Conservation (phyloP, 2,888 invertebrate species). For the Drosophila dives region DNA sequence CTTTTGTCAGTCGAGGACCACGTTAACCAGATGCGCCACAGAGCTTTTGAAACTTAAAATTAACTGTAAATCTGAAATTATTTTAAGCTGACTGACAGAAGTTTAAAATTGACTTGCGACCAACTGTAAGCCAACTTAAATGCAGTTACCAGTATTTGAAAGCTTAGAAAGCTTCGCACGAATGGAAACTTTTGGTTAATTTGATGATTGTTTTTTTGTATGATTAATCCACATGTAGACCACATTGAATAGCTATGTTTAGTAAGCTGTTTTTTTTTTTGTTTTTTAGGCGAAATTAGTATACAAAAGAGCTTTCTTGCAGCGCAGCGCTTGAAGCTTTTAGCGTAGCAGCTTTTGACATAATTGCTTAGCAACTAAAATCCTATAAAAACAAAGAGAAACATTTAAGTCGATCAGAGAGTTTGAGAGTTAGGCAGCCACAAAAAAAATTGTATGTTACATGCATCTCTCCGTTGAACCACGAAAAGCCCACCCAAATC, state of each 20-base stretch:
- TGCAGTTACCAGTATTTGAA: slow-evolving; percentile 14
- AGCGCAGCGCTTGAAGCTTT: slow-evolving; percentile 76
- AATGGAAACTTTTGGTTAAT: slow-evolving; percentile 43
- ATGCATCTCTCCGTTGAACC: slow-evolving; percentile 51
- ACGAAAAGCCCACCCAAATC: background rate
- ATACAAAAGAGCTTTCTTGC: slow-evolving; percentile 77
- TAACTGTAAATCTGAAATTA: slow-evolving; percentile 44
- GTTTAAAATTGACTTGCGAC: background rate
- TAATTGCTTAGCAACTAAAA: slow-evolving; percentile 84
- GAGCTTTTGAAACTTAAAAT: slow-evolving; percentile 34
- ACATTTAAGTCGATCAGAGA: slow-evolving; percentile 66
- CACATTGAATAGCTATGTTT: slow-evolving; percentile 76
- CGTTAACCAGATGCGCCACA: slow-evolving; percentile 30
- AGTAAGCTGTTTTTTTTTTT: slow-evolving; percentile 61
- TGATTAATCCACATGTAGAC: slow-evolving; percentile 78
- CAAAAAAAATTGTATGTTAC: slow-evolving; percentile 39
- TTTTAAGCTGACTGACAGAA: slow-evolving; percentile 26
- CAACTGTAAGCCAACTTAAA: slow-evolving; percentile 25
- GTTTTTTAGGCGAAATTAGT: slow-evolving; percentile 75
- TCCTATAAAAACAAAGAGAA: slow-evolving; percentile 83
- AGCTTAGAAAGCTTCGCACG: slow-evolving; percentile 32
- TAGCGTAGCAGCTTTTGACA: slow-evolving; percentile 66
- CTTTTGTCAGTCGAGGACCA: slow-evolving; percentile 36
- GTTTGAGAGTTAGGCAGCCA: slow-evolving; percentile 62
- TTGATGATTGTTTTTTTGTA: slow-evolving; percentile 55